phyloP scores from a whole-genome alignment of 1,140 invertebrate genomes.

The Drosophila ohnishii region DNA sequence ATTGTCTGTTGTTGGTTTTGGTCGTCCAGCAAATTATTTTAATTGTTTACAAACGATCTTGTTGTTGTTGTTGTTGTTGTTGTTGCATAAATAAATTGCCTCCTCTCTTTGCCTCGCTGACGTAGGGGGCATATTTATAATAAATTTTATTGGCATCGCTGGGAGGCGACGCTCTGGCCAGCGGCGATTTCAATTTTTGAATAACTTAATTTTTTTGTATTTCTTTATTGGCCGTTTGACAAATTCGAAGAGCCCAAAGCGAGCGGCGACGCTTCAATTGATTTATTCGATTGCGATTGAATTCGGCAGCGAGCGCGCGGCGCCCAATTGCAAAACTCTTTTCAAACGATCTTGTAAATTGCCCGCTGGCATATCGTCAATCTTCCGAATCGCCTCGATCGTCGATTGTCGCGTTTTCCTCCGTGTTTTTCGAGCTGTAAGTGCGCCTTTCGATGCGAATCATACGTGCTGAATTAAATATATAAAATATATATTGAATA shows the following conservation, averaged over 20 bases:
- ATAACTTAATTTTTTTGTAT: constrained; percentile 58
- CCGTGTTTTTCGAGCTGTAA: constrained; percentile 25
- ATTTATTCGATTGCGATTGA: constrained; percentile 77
- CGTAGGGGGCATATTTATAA: constrained; percentile 58
- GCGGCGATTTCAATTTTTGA: constrained; percentile 67
- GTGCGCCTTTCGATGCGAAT: constrained; percentile 16
- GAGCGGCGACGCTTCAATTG: constrained; percentile 67
- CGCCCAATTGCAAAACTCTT: constrained; percentile 57
- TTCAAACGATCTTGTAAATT: constrained; percentile 70
- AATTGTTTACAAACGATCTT: constrained; percentile 75
- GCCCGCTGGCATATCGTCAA: constrained; percentile 32
- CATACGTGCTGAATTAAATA: constrained; percentile 22
- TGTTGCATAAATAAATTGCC: constrained; percentile 64
- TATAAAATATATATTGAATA: constrained; percentile 10
- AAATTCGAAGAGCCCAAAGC: constrained; percentile 66
- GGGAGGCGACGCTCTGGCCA: constrained; percentile 24
- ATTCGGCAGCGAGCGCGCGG: constrained; percentile 29
- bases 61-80: constrained; percentile 50
- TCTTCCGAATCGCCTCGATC: constrained; percentile 10
- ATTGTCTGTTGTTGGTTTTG: constrained; percentile 38
- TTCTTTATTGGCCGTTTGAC: constrained; percentile 77
- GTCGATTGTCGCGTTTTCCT: constrained; percentile 22
- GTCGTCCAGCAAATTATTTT: constrained; percentile 66
- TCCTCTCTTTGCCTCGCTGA: constrained; percentile 37
- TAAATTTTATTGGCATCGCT: constrained; percentile 70